Evolutionary conservation across 2,888 invertebrate genomes (phyloP).

Genomic region (Cremastinae sp.): DNA sequence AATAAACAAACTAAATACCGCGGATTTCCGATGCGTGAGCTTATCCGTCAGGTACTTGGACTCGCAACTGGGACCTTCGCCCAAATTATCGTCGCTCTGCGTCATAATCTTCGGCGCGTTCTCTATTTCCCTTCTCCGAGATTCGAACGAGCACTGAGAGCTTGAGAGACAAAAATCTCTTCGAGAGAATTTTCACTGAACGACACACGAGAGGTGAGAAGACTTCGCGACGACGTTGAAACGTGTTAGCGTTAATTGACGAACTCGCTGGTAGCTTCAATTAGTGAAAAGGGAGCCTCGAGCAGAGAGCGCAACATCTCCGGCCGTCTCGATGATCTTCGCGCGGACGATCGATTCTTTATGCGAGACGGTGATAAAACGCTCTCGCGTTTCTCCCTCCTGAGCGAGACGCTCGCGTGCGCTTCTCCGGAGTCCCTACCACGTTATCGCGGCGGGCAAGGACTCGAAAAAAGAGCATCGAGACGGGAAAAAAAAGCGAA

Average conservation of each 20-base stretch:
- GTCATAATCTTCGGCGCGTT: slow-evolving; percentile 22
- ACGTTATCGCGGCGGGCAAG: slow-evolving; percentile 20
- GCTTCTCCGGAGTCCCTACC: slow-evolving; percentile 2
- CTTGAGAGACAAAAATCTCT: too few species aligned
- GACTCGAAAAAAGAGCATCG: neutral
- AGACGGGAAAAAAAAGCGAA: neutral
- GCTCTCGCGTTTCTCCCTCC: too few species aligned
- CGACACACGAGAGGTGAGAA: too few species aligned
- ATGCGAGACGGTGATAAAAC: too few species aligned
- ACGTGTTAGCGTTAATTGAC: slow-evolving; percentile 11
- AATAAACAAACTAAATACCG: slow-evolving; percentile 43
- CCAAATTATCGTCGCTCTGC: slow-evolving; percentile 37
- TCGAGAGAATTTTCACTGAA: too few species aligned
- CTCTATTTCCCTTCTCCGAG: neutral
- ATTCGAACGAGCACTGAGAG: too few species aligned
- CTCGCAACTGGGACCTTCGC: slow-evolving; percentile 16
- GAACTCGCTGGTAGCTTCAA: slow-evolving; percentile 6
- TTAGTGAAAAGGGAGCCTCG: slow-evolving; percentile 18
- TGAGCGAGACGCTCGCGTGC: neutral
- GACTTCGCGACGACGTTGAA: too few species aligned
- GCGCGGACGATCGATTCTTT: too few species aligned
- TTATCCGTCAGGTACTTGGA: slow-evolving; percentile 17
- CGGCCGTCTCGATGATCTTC: too few species aligned
- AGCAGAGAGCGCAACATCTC: too few species aligned
- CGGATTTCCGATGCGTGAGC: slow-evolving; percentile 9